Evolutionary conservation across 2,113 vertebrate genomes (phyloP).

Genomic region (Platichthys stellatus): DNA sequence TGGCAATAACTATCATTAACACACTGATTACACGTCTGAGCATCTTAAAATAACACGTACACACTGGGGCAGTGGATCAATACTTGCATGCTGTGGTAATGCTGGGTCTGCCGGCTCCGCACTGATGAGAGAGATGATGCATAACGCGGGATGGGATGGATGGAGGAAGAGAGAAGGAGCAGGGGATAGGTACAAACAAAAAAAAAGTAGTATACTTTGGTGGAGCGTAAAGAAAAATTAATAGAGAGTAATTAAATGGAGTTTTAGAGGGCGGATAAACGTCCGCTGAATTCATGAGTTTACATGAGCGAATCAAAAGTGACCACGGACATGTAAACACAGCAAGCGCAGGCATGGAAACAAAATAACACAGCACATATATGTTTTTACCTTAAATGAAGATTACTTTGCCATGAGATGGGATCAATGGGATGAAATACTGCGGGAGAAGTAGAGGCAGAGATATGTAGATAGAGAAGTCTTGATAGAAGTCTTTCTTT

Average conservation of each 20-base stretch:
- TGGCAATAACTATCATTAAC: constrained; percentile 79
- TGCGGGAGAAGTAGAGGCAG: background rate
- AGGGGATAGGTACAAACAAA: background rate
- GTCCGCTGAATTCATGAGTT: background rate
- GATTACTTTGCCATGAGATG: constrained; percentile 41
- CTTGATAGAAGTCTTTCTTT: constrained; percentile 28
- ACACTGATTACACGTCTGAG: constrained; percentile 75
- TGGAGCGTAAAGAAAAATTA: background rate
- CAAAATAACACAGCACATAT: background rate
- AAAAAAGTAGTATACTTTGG: rapidly evolving
- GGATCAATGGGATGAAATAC: constrained; percentile 27
- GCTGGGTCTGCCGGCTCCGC: constrained; percentile 69
- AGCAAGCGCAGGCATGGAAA: constrained; percentile 1
- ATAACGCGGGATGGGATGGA: constrained; percentile 27
- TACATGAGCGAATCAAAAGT: background rate
- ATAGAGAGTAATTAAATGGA: background rate
- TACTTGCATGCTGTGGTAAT: constrained; percentile 81
- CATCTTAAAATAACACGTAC: constrained; percentile 75
- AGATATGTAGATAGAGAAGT: constrained; percentile 10
- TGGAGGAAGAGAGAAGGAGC: constrained; percentile 1
- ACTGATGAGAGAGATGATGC: constrained; percentile 54
- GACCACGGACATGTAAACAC: constrained; percentile 10
- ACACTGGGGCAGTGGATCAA: constrained; percentile 76
- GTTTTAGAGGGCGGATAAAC: background rate
- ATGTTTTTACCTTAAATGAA: constrained; percentile 47